Conservation (phyloP, 2,113 vertebrate species). For the Formicarius rufipectus region DNA sequence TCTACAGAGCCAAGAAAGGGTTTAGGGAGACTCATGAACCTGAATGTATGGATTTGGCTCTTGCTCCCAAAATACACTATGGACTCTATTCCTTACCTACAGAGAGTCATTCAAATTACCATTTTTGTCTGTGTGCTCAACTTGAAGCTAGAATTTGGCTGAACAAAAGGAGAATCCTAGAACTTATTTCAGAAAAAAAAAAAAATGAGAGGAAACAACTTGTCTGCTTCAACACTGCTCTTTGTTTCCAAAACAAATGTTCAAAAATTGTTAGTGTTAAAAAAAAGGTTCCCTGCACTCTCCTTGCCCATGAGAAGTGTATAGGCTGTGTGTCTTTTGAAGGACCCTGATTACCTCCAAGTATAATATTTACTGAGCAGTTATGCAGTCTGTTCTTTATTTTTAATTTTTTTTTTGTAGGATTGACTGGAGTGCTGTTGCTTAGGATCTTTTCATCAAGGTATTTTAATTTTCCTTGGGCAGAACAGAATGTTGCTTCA, state of each 20-base stretch:
- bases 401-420: neutral
- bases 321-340: neutral
- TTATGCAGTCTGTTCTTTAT: neutral
- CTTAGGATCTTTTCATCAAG: neutral
- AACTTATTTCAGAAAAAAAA: neutral
- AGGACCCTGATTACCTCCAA: neutral
- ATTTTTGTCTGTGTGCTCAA: neutral
- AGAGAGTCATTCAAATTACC: neutral
- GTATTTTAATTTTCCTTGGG: neutral
- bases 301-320: neutral
- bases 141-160: neutral
- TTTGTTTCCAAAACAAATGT: neutral
- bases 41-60: neutral
- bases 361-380: neutral
- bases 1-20: neutral
- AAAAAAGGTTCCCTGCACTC: neutral
- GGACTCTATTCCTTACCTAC: neutral
- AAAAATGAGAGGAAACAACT: neutral
- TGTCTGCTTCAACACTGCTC: neutral
- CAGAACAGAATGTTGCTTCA: slow-evolving; percentile 17
- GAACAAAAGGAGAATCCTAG: neutral
- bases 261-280: neutral
- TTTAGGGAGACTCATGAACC: neutral
- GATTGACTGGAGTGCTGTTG: neutral
- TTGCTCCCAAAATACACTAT: neutral